Conservation (phyloP, 1,140 invertebrate genomes). For the Leptinotarsa texana region DNA sequence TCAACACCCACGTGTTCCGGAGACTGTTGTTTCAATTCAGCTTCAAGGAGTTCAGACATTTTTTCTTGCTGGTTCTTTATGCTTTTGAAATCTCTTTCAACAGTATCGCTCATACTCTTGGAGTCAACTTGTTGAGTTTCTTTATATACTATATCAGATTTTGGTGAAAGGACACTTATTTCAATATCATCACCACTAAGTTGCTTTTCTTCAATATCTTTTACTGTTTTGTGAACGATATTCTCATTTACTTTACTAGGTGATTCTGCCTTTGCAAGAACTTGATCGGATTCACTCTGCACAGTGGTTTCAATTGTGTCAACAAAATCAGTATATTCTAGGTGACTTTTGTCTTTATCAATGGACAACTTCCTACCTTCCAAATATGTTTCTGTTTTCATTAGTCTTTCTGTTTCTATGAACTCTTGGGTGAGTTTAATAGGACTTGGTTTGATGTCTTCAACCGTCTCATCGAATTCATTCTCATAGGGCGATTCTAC, state of each 20-base stretch:
- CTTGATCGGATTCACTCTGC: too few species aligned
- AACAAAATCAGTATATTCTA: too few species aligned
- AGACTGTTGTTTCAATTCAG: conserved; percentile 11
- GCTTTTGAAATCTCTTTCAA: not conserved
- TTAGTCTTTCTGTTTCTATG: conserved; percentile 13
- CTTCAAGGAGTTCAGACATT: conserved; percentile 3
- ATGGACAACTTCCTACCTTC: too few species aligned
- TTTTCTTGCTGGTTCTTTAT: conserved; percentile 12
- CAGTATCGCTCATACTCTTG: not conserved
- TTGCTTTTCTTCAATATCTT: too few species aligned
- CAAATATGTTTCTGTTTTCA: conserved; percentile 13
- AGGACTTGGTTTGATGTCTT: conserved; percentile 25
- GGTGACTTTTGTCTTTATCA: too few species aligned
- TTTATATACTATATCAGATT: not conserved
- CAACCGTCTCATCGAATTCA: conserved; percentile 46
- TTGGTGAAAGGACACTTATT: not conserved
- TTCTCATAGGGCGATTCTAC: conserved; percentile 58
- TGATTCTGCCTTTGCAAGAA: too few species aligned
- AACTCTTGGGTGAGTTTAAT: conserved; percentile 9
- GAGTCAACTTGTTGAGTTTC: not conserved
- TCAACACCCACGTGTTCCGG: not conserved
- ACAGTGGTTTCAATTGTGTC: too few species aligned
- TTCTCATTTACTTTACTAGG: too few species aligned
- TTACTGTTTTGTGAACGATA: too few species aligned
- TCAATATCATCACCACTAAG: too few species aligned